Evolutionary conservation across 2,888 invertebrate genomes (phyloP), one percentile per base, ranked within the genome.

Genomic region (Aleiodes leptofemur): DNA sequence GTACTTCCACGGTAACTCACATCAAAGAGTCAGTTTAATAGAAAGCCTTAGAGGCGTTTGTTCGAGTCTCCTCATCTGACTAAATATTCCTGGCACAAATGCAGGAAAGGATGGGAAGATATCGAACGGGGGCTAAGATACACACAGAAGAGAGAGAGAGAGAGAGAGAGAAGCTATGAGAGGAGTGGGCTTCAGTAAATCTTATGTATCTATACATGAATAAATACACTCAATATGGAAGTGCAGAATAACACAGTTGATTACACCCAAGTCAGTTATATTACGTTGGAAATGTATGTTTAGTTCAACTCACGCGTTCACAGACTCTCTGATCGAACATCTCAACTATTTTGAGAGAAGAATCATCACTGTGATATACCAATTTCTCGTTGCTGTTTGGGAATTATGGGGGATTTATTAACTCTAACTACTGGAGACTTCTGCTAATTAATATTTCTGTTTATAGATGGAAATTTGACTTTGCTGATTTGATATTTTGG

Each of bases 41-140:
- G 91, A 91, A 91, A 91, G 91, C 91, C 91, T 91, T 89, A 90
- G 89, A 91, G 91, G 91, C 90, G 90, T 91, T 92, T 91, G 91
- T 91, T 91, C 90, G 91, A 90, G 90, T 89, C 87, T 90, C 82
- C 91, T 89, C 88, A 86, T 87, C 87, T 87, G 88, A 88, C 89
- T 89, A 88, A 89, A 89, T 89, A 88, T 89, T 89, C 88, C 84
- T 85, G 83, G 82, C 80, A 77, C 73, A 83, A 23, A 82, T 72
- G 69, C 31, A 68, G 75, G 75, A 59, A 38, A 38, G 43, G 61
- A 64, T 57, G 56, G 34, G 68, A 64, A 84, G 85, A 85, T 87
- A 86, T 87, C 87, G 85, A 82, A 23, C 2, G 83, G 85, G 57
- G 84, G 86, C 86, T 85, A 87, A 88, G 85, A 87, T 87, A 88